Evolutionary conservation across 2,113 vertebrate genomes (phyloP).

Genomic region (Raphicerus campestris): DNA sequence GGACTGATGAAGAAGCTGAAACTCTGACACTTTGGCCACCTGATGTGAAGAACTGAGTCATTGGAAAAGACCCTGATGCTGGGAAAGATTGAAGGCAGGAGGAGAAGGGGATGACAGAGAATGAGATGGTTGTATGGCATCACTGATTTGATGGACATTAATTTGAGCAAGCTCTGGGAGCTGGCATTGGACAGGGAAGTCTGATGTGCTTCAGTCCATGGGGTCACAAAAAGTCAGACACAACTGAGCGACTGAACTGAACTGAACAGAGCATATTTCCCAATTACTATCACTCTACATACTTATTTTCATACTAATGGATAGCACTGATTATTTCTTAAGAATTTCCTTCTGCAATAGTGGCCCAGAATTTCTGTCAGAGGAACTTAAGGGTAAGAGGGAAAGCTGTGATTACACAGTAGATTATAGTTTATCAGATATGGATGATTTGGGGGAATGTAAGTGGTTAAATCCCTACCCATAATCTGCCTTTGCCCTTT

Average conservation of each 20-base stretch:
- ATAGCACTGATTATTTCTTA: not conserved
- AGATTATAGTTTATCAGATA: not conserved
- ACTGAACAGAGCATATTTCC: not conserved
- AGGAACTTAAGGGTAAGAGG: not conserved
- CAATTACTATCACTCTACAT: not conserved
- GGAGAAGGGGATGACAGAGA: not conserved
- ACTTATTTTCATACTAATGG: not conserved
- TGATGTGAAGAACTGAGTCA: not conserved
- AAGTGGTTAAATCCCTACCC: not conserved
- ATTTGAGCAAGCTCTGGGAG: not conserved
- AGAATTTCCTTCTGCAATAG: not conserved
- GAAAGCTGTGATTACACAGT: not conserved
- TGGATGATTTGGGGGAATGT: not conserved
- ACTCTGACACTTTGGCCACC: not conserved
- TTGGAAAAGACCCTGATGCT: not conserved
- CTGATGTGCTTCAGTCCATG: not conserved
- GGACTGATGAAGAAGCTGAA: not conserved
- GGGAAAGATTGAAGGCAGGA: not conserved
- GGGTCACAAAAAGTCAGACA: not conserved
- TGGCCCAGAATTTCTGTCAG: not conserved
- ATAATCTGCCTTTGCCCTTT: not conserved
- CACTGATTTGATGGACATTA: not conserved
- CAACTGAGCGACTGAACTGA: not conserved
- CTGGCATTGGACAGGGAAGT: not conserved
- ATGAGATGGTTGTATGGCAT: not conserved